Base-by-base conservation (phyloP, 2,888 invertebrate genomes). In the Ectemnius cavifrons region DNA sequence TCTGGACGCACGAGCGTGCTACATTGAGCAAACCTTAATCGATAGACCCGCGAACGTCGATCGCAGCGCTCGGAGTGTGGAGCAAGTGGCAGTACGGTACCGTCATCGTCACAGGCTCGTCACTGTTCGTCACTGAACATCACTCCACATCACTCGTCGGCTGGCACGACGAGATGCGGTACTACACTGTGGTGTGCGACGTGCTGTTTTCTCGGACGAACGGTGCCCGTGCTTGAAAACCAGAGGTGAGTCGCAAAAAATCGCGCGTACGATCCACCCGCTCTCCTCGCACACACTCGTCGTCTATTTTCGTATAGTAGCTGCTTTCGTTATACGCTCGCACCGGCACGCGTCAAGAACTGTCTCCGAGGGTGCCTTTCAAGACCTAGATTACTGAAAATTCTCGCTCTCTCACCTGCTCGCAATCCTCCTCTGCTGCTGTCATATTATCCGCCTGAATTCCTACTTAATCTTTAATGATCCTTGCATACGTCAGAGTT, bases 1-100 rank as follows among this genome's bases (percentile, higher is more conserved):
- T n/a, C 63, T 59, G 56, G 63, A 65, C 66, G 60, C 52, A 65
- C 63, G 60, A 71, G 68, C 52, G 72, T 78, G 70, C 61, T 65
- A 77, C 72, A 63, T 76, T 79, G 60, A 61, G 73, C 59, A 49
- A 62, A 64, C 37, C 60, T 76, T 83, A 89, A 89, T 89, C 89
- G 88, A 89, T 89, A 89, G 86, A 82, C 86, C 82, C 84, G 85
- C 84, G 85, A 86, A 84, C 84, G 77, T 84, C 85, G 87, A 86
- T 86, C 78, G 88, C 88, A 89, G 89, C 88, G 89, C 89, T 83
- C 85, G 65, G 63, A 67, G 87, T 37, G 37, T 88, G 87, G 83
- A 89, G 88, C 89, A 88, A 89, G 89, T 89, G 89, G 86, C 80
- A 79, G 79, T 82, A 69, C 60, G 67, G 68, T 71, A 71, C 67